phyloP scores from a whole-genome alignment of 2,888 invertebrate genomes.

The Tridacna crocea region DNA sequence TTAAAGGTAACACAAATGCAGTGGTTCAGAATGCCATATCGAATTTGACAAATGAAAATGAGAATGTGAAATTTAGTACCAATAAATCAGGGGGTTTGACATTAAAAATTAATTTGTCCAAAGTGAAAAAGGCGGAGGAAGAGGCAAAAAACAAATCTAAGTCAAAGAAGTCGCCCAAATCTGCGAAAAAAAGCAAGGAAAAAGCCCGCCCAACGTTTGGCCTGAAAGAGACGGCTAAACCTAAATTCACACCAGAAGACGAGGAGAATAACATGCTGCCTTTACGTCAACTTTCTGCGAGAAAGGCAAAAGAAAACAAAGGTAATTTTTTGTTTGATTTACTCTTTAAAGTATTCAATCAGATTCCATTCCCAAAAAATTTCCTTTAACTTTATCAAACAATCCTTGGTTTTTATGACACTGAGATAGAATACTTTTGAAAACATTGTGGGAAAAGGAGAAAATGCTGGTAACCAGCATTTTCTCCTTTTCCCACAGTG shows the following conservation, averaged over 20 bases:
- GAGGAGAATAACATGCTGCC: conserved; percentile 55
- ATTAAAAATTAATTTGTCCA: conserved; percentile 63
- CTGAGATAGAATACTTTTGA: too few relatives aligned
- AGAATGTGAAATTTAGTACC: conserved; percentile 64
- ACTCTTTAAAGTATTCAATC: too few relatives aligned
- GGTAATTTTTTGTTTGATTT: background rate
- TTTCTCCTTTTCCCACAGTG: background rate
- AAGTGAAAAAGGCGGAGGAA: conserved; percentile 59
- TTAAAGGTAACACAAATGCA: conserved; percentile 45
- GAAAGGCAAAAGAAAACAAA: conserved; percentile 71
- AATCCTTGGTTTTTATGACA: too few relatives aligned
- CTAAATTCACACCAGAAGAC: background rate
- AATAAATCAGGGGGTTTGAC: conserved; percentile 65
- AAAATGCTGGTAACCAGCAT: background rate
- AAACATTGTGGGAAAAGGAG: background rate
- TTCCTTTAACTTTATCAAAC: too few relatives aligned
- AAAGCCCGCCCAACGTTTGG: conserved; percentile 34
- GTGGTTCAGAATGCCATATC: conserved; percentile 70
- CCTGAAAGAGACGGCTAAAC: conserved; percentile 20
- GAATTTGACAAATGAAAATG: conserved; percentile 67
- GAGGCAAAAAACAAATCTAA: conserved; percentile 53
- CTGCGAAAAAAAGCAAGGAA: conserved; percentile 37
- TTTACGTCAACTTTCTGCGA: conserved; percentile 68
- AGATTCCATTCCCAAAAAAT: too few relatives aligned
- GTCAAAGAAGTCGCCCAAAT: conserved; percentile 44